phyloP scores from a whole-genome alignment of 2,113 vertebrate genomes.

The Mohoua ochrocephala region DNA sequence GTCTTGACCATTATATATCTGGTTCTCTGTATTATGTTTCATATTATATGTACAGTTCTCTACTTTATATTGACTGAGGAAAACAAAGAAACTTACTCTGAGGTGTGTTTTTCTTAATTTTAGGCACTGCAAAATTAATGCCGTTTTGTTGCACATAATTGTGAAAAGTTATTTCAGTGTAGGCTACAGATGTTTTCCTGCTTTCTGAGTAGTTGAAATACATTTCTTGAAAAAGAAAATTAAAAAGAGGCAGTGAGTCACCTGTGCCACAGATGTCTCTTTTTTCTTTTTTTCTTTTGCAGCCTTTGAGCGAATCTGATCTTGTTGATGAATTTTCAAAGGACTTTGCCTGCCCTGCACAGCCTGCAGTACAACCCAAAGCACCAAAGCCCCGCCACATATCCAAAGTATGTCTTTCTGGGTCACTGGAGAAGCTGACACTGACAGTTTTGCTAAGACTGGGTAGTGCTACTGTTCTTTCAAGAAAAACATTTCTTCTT shows the following conservation, averaged over 20 bases:
- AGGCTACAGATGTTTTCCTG: background rate
- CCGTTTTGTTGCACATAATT: background rate
- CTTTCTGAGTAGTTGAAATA: background rate
- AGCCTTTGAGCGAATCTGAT: conserved; percentile 69
- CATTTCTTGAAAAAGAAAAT: background rate
- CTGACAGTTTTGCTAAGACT: background rate
- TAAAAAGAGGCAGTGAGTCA: background rate
- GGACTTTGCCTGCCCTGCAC: conserved; percentile 44
- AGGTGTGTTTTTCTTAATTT: background rate
- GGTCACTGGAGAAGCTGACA: background rate
- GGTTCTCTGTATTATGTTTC: background rate
- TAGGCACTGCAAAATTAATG: background rate
- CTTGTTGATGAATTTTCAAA: conserved; percentile 71
- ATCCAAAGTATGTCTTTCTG: conserved; percentile 53
- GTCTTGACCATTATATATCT: background rate
- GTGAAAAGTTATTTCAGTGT: background rate
- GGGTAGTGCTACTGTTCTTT: background rate
- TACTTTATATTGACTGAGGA: background rate
- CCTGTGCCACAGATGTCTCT: background rate
- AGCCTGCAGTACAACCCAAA: conserved; percentile 10
- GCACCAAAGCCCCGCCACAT: background rate
- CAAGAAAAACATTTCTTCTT: background rate
- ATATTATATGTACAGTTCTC: background rate
- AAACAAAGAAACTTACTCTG: background rate
- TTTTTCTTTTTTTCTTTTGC: background rate